Conservation (phyloP, 2,888 invertebrate genomes). For the Epicampocera succincta region DNA sequence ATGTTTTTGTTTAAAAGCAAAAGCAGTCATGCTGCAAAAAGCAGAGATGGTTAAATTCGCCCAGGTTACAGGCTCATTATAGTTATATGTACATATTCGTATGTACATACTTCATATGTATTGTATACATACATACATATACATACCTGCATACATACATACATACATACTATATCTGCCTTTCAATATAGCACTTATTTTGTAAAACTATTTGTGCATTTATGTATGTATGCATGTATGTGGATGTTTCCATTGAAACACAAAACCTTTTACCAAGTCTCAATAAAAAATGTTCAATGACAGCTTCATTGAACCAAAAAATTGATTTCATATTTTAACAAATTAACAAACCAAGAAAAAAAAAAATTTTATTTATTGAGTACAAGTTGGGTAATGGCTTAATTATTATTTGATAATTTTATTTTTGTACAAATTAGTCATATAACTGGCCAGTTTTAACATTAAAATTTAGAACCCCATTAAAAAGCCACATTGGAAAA, state of each 20-base stretch:
- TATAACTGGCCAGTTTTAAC: background rate
- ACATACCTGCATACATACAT: no score
- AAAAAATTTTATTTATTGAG: background rate
- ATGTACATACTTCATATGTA: no score
- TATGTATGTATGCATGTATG: no score
- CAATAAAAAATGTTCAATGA: constrained; percentile 21
- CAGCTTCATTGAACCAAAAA: constrained; percentile 42
- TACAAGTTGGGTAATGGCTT: background rate
- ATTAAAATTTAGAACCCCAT: background rate
- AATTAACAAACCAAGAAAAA: constrained; percentile 11
- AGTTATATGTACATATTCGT: no score
- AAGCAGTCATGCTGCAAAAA: no score
- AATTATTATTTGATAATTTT: constrained; percentile 3
- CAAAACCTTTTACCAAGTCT: background rate
- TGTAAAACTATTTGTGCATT: no score
- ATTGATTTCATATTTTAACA: constrained; percentile 34
- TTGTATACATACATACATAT: no score
- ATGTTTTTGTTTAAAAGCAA: no score
- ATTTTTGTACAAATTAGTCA: background rate
- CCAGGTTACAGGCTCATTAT: no score
- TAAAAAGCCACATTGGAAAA: constrained; percentile 20
- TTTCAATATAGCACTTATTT: no score
- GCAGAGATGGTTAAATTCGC: no score
- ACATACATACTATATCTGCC: no score
- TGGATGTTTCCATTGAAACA: background rate